Conservation (phyloP, 2,113 vertebrate genomes). For the Burhinus bistriatus region DNA sequence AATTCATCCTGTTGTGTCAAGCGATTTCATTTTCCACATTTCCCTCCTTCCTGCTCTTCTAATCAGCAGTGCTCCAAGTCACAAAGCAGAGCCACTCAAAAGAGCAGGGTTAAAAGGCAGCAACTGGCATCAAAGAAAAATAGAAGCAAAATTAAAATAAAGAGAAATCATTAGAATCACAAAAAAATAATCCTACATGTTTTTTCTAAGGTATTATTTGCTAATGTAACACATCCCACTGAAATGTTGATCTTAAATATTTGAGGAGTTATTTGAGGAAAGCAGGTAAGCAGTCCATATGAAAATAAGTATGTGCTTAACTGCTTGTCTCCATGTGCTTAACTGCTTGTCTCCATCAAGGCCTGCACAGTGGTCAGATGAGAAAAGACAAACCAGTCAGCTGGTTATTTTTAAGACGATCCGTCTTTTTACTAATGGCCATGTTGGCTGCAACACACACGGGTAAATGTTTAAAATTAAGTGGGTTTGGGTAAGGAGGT, state of each 20-base stretch:
- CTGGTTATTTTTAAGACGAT: not conserved
- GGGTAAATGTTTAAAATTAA: not conserved
- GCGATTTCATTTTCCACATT: not conserved
- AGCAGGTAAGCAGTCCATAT: not conserved
- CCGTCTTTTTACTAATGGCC: not conserved
- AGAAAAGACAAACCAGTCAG: not conserved
- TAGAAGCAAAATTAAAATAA: not conserved
- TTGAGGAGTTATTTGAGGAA: not conserved
- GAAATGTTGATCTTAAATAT: not conserved
- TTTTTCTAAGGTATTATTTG: not conserved
- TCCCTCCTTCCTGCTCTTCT: not conserved
- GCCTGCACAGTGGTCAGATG: not conserved
- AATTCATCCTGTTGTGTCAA: not conserved
- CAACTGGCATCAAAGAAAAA: not conserved
- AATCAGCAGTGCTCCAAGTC: not conserved
- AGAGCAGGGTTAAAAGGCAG: not conserved
- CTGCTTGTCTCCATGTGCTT: not conserved
- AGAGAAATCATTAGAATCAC: not conserved
- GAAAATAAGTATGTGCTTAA: not conserved
- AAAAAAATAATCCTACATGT: not conserved
- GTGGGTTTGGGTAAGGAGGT: rapidly evolving
- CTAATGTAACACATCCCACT: not conserved
- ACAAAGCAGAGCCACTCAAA: not conserved
- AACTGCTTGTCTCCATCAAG: not conserved
- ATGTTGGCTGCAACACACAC: not conserved